phyloP scores from a whole-genome alignment of 2,888 invertebrate genomes.

The Noctua fimbriata region DNA sequence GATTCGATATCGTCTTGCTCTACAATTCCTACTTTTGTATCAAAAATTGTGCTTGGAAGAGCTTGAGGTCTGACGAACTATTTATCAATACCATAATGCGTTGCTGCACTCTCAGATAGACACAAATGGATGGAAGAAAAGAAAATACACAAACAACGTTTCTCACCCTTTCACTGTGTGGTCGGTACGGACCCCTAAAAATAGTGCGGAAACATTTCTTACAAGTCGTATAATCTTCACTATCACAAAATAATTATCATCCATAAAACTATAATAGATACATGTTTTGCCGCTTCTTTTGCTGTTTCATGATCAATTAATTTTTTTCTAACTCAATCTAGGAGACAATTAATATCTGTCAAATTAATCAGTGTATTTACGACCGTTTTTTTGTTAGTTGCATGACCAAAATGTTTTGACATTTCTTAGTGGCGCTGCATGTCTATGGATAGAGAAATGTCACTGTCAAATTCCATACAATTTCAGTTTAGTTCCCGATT shows the following conservation, averaged over 20 bases:
- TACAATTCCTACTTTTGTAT: not conserved
- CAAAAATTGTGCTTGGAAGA: not conserved
- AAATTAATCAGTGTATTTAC: slow-evolving; percentile 56
- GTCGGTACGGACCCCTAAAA: slow-evolving; percentile 3
- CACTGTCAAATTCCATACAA: slow-evolving; percentile 15
- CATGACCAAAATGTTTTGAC: not conserved
- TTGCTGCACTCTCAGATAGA: not conserved
- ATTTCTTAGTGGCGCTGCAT: slow-evolving; percentile 2
- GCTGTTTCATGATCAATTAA: slow-evolving; percentile 22
- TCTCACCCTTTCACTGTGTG: not conserved
- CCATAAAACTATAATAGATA: slow-evolving; percentile 49
- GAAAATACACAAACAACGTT: not conserved
- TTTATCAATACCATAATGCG: not conserved
- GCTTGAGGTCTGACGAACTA: not conserved
- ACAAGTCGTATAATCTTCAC: slow-evolving; percentile 23
- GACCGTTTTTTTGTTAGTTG: slow-evolving; percentile 24
- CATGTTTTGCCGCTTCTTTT: slow-evolving; percentile 38
- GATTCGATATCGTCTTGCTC: not conserved
- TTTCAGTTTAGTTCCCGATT: slow-evolving; percentile 9
- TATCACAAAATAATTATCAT: slow-evolving; percentile 46
- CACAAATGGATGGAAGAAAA: not conserved
- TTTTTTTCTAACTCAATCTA: slow-evolving; percentile 42
- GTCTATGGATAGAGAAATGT: not conserved
- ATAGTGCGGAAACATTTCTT: slow-evolving; percentile 5
- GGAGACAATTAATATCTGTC: slow-evolving; percentile 59